Base-by-base conservation (phyloP, 2,888 invertebrate species). In the Cheilosia pagana region DNA sequence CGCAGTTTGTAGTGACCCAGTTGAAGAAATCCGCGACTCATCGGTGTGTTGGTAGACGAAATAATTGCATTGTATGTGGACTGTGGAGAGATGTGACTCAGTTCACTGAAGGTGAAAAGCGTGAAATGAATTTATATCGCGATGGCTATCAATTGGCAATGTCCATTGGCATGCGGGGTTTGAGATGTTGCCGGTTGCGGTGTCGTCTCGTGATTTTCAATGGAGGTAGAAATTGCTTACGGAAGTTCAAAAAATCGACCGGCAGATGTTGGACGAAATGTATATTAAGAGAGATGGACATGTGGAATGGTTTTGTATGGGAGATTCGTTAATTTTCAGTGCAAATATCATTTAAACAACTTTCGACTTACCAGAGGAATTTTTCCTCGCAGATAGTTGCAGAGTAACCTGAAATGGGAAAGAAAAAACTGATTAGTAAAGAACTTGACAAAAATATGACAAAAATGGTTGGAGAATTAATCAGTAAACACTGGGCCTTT, bases 1-100 rank as follows among this genome's bases (percentile, higher is more conserved):
- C 43, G n/a, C n/a, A 59, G 68, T 45, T 67, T 65, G 39, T 53
- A 35, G 16, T 72, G 62, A 82, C 78, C 78, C 72, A 82, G 53
- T 62, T 72, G 43, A 35, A 52, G 21, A 45, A 41, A 74, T 57
- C 63, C 25, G 68, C 57, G n/a, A 25, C 31, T 57, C 53, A 55
- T 70, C 41, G 52, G 50, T 43, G 43, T 52, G 68, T 63, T 60
- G 53, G 52, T 60, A 43, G 53, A 60, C 45, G 43, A 39, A 79
- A 53, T 79, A n/a, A 57, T 35, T 55, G 23, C 23, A 16, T 16
- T 48, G 57, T n/a, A 25, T n/a, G n/a, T n/a, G n/a, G n/a, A n/a
- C n/a, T n/a, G n/a, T 65, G 41, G 67, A 31, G 60, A 25, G 35
- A 72, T 52, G 23, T 63, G 23, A 23, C 25, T 76, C 53, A 50